A percentile compares a stretch with the other conserved stretches of the same genome.
Evolutionary conservation across 2,113 vertebrate species (phyloP).

Genomic region (Dolichallabes microphthalmus): DNA sequence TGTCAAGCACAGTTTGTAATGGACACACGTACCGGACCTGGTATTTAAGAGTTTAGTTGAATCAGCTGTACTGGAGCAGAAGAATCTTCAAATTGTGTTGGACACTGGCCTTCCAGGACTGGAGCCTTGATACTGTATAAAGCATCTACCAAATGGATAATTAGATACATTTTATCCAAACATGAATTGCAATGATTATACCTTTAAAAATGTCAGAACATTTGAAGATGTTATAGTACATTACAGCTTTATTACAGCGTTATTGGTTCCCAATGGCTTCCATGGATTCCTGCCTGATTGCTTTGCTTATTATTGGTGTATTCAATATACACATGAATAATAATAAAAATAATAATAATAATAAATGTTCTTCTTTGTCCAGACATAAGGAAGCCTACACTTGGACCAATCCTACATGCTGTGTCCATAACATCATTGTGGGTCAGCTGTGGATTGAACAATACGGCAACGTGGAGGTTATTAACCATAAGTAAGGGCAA

Average conservation of each 20-base stretch:
- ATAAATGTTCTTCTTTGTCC: conserved; percentile 8
- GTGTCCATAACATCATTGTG: conserved; percentile 96
- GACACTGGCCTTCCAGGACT: no score
- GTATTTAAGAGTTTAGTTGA: no score
- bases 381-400: conserved; percentile 95
- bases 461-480: conserved; percentile 93
- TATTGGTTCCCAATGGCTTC: no score
- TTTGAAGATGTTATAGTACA: not conserved
- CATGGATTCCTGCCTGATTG: not conserved
- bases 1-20: no score
- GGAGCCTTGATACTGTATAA: no score
- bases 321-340: not conserved
- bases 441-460: conserved; percentile 99
- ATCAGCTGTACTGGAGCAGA: no score
- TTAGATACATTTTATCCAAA: not conserved
- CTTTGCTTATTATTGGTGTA: not conserved
- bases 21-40: no score
- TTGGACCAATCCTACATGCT: conserved; percentile 96
- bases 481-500: conserved; percentile 89
- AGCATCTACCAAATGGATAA: not conserved
- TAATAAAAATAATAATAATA: not conserved
- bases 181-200: not conserved
- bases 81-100: no score
- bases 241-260: no score
- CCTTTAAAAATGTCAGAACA: not conserved